Conservation (phyloP, 2,888 invertebrate species). For the Brachylomia viminalis region DNA sequence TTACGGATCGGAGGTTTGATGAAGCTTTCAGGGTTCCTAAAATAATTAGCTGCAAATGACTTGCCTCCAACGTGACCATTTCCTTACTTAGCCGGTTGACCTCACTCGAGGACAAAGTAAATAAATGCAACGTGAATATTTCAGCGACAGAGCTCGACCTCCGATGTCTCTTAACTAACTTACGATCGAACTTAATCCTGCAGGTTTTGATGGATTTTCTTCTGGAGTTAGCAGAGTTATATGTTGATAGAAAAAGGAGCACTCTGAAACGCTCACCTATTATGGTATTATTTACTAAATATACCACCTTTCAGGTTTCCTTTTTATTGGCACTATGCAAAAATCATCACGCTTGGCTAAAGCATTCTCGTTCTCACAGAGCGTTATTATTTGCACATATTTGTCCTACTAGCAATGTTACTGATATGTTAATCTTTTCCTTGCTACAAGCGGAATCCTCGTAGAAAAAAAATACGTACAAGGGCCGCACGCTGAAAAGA, state of each 20-base stretch:
- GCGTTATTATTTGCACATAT: background rate
- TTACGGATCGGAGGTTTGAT: background rate
- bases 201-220: background rate
- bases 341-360: background rate
- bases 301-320: background rate
- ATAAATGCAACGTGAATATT: constrained; percentile 49
- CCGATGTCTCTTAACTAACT: constrained; percentile 24
- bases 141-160: constrained; percentile 10
- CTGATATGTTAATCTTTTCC: background rate
- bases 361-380: background rate
- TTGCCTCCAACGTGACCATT: background rate
- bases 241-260: background rate
- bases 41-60: constrained; percentile 1
- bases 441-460: too few relatives aligned
- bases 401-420: background rate
- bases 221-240: background rate
- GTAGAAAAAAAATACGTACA: background rate
- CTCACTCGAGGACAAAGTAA: constrained; percentile 18
- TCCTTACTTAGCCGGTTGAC: constrained; percentile 18
- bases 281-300: background rate
- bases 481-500: background rate
- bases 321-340: background rate
- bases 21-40: background rate
- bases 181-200: constrained; percentile 10
- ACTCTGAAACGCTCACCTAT: background rate